Evolutionary conservation across 1,140 invertebrate genomes (phyloP).

Genomic region (Drosophila quadrilineata): DNA sequence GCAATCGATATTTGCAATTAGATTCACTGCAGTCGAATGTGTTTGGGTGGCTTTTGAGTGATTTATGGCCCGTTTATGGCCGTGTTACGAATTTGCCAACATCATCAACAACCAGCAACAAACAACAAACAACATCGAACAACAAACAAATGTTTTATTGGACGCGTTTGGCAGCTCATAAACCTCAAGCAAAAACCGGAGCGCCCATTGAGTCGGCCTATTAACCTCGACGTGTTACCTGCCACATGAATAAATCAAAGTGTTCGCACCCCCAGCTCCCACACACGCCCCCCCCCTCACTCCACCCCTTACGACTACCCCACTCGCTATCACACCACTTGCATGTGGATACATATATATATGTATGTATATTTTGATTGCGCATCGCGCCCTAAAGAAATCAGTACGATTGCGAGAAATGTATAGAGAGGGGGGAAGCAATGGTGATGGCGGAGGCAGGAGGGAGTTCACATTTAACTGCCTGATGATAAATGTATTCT

Average conservation of each 20-base stretch:
- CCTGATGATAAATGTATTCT: slow-evolving; percentile 64
- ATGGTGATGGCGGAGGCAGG: too few species aligned
- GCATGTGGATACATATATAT: too few species aligned
- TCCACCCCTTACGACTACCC: too few species aligned
- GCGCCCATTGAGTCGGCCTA: slow-evolving; percentile 53
- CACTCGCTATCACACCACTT: too few species aligned
- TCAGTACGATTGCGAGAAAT: too few species aligned
- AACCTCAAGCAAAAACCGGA: slow-evolving; percentile 43
- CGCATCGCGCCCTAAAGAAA: too few species aligned
- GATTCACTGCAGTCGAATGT: slow-evolving; percentile 12
- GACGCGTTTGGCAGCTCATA: slow-evolving; percentile 66
- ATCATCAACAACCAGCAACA: not conserved
- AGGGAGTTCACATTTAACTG: slow-evolving; percentile 23
- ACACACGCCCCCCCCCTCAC: not conserved
- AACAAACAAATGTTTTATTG: slow-evolving; percentile 38
- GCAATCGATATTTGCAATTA: slow-evolving; percentile 1
- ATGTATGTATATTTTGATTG: too few species aligned
- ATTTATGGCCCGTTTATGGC: slow-evolving; percentile 26
- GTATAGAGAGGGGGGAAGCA: too few species aligned
- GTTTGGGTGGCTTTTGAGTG: not conserved
- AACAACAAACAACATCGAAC: too few species aligned
- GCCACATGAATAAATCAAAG: slow-evolving; percentile 75
- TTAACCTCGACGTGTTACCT: slow-evolving; percentile 68
- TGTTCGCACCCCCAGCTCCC: slow-evolving; percentile 28
- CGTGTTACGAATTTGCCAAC: not conserved